Percentiles rank a stretch among this genome's conserved stretches.
Conservation (phyloP, 2,113 vertebrate genomes). For the Coryphaenoides rupestris region DNA sequence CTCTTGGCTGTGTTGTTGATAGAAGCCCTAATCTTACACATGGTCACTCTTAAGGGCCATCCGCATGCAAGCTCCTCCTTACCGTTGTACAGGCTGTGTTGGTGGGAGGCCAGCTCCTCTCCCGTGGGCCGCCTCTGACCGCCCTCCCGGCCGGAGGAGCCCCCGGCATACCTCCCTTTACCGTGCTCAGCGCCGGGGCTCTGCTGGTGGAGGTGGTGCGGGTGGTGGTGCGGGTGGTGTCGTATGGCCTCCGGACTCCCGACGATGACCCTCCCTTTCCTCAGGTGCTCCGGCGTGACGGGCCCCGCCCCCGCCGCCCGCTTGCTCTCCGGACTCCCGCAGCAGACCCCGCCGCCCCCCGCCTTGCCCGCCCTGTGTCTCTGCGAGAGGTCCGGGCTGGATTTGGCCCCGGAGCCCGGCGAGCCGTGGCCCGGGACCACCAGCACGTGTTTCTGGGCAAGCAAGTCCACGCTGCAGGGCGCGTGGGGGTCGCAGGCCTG, state of each 20-base stretch:
- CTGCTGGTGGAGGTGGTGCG: constrained; percentile 70
- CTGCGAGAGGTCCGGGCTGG: constrained; percentile 85
- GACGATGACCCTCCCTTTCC: constrained; percentile 74
- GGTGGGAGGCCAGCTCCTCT: constrained; percentile 80
- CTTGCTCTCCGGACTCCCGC: constrained; percentile 80
- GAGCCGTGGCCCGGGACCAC: constrained; percentile 48
- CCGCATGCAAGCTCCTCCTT: constrained; percentile 49
- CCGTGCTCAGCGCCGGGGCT: constrained; percentile 77
- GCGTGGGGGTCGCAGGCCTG: constrained; percentile 22
- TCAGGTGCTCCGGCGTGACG: constrained; percentile 84
- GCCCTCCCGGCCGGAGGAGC: constrained; percentile 76
- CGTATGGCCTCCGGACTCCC: constrained; percentile 86
- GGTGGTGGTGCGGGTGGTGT: constrained; percentile 81
- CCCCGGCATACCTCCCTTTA: constrained; percentile 69
- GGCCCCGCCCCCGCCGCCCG: constrained; percentile 44
- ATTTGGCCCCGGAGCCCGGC: constrained; percentile 69
- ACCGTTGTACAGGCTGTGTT: constrained; percentile 85
- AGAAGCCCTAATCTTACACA: too few species aligned
- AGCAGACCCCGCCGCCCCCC: constrained; percentile 45
- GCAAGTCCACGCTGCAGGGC: constrained; percentile 51
- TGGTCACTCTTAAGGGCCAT: too few species aligned
- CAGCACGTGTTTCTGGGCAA: constrained; percentile 50
- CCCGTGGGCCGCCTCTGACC: constrained; percentile 79
- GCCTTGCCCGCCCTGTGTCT: constrained; percentile 69
- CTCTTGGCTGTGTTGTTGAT: too few species aligned